Evolutionary conservation across 2,797 vertebrate genomes (phyloP).

Genomic region (Diplodus sargus): DNA sequence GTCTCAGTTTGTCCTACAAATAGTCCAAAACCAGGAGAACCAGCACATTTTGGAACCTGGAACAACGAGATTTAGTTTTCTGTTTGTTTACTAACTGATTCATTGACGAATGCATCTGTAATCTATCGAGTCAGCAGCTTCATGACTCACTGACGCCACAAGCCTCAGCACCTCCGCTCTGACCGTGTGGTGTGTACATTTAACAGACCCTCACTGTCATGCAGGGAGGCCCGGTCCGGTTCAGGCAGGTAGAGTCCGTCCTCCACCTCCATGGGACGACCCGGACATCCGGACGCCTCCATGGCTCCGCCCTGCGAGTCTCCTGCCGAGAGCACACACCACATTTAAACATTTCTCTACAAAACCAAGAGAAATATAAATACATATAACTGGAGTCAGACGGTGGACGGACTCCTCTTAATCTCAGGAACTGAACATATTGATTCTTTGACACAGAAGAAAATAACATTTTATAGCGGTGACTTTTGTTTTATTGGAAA

Average conservation of each 20-base stretch:
- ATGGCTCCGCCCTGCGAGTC: constrained; percentile 85
- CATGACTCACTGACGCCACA: neutral
- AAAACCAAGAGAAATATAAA: neutral
- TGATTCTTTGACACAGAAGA: neutral
- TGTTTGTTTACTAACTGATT: too few species aligned
- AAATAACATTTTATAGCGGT: neutral
- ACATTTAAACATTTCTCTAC: neutral
- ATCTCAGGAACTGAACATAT: constrained; percentile 17
- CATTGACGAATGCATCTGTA: too few species aligned
- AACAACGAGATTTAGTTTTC: too few species aligned
- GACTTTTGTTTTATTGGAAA: constrained; percentile 45
- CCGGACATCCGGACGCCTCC: constrained; percentile 86
- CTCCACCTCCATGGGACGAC: constrained; percentile 89
- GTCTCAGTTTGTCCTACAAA: too few species aligned
- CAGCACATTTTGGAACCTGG: too few species aligned
- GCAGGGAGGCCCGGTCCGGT: constrained; percentile 91
- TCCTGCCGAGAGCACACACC: constrained; percentile 44
- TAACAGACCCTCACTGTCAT: constrained; percentile 98
- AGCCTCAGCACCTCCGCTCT: neutral
- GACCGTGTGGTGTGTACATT: constrained; percentile 30
- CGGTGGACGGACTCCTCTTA: neutral
- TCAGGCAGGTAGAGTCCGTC: constrained; percentile 91
- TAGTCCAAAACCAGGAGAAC: too few species aligned
- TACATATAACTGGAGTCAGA: neutral
- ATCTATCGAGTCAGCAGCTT: too few species aligned